Conservation (phyloP, 2,797 vertebrate genomes). For the Cyprinodon diabolis region DNA sequence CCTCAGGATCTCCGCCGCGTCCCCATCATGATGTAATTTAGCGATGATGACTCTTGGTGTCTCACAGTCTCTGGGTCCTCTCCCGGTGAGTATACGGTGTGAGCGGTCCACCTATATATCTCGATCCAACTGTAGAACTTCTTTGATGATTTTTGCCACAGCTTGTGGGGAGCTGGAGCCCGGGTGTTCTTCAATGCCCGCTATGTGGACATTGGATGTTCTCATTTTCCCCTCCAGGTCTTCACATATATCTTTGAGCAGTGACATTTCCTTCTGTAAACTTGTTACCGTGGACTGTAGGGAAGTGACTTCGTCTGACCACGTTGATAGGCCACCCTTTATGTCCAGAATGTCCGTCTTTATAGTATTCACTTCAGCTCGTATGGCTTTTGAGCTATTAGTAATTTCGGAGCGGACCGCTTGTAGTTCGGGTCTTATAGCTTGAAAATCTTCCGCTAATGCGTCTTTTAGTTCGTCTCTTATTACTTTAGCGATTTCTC, state of each 20-base stretch:
- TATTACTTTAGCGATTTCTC: too few species aligned
- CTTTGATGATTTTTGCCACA: too few species aligned
- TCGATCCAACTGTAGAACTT: too few species aligned
- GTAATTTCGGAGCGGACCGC: background rate
- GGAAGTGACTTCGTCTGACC: background rate
- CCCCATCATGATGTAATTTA: background rate
- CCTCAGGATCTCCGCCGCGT: constrained; percentile 6
- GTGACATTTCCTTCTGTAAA: background rate
- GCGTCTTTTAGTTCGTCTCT: too few species aligned
- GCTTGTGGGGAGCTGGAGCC: too few species aligned
- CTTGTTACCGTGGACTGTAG: background rate
- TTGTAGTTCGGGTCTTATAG: too few species aligned
- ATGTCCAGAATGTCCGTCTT: background rate
- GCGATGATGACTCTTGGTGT: too few species aligned
- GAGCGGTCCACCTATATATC: too few species aligned
- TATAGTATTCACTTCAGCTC: background rate
- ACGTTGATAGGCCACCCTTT: background rate
- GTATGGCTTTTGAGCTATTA: background rate
- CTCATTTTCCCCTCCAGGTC: background rate
- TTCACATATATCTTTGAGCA: background rate
- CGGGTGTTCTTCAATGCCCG: too few species aligned
- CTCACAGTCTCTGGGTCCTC: too few species aligned
- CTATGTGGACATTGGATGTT: background rate
- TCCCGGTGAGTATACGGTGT: too few species aligned
- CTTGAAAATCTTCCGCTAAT: too few species aligned